Evolutionary conservation across 2,888 invertebrate genomes (phyloP).

Genomic region (Agriopis aurantiaria): DNA sequence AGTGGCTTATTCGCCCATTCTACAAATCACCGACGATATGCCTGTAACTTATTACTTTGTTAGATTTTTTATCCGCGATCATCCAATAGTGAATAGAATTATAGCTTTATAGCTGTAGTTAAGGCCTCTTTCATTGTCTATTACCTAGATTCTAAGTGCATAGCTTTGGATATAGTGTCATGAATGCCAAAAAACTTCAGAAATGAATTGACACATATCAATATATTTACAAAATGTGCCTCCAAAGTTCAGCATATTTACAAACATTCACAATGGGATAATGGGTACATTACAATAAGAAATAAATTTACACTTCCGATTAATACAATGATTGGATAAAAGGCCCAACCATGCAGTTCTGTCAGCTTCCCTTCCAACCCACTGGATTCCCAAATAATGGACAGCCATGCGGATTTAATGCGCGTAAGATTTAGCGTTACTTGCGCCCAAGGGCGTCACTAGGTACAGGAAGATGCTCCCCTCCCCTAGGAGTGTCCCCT

Average conservation of each 20-base stretch:
- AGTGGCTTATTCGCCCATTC: too few relatives aligned
- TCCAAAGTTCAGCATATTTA: neutral
- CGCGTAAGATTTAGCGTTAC: slow-evolving; percentile 40
- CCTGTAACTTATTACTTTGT: neutral
- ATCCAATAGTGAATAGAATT: neutral
- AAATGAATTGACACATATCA: slow-evolving; percentile 20
- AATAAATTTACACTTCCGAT: slow-evolving; percentile 6
- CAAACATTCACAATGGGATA: slow-evolving; percentile 1
- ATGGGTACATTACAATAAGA: slow-evolving; percentile 20
- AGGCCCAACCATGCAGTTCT: slow-evolving; percentile 64
- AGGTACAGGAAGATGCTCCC: too few relatives aligned
- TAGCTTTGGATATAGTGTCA: neutral
- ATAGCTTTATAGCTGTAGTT: neutral
- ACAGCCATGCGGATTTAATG: slow-evolving; percentile 38
- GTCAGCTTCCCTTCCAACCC: slow-evolving; percentile 41
- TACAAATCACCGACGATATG: too few relatives aligned
- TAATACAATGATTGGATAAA: slow-evolving; percentile 35
- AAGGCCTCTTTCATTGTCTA: neutral
- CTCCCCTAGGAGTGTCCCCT: too few relatives aligned
- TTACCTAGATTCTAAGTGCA: too few relatives aligned
- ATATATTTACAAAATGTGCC: slow-evolving; percentile 18
- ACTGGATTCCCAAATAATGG: slow-evolving; percentile 42
- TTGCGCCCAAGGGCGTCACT: neutral
- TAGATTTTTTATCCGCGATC: too few relatives aligned
- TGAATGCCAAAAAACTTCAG: slow-evolving; percentile 5